phyloP scores from a whole-genome alignment of 2,113 vertebrate species.

The Galbula dea region DNA sequence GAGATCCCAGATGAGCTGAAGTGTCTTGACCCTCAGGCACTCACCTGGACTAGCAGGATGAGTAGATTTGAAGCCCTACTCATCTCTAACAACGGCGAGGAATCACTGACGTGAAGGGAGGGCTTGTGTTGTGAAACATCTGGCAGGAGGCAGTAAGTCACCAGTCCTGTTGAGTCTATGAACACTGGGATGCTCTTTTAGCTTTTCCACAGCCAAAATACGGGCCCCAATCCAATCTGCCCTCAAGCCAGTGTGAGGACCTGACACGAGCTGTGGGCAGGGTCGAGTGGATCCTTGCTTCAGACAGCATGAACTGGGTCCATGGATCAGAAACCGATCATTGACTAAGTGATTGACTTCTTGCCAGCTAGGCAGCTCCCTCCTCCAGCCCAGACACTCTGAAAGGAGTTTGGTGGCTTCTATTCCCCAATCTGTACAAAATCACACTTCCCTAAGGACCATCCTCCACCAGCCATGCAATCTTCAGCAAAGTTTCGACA shows the following conservation, averaged over 20 bases:
- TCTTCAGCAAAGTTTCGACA: not conserved
- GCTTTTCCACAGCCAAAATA: not conserved
- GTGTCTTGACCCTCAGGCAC: not conserved
- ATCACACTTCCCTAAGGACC: not conserved
- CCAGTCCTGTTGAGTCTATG: not conserved
- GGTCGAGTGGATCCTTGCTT: not conserved
- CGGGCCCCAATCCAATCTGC: not conserved
- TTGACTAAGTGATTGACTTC: not conserved
- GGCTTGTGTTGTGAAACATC: not conserved
- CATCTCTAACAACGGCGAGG: accelerated
- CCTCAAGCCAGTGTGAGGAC: not conserved
- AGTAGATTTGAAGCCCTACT: not conserved
- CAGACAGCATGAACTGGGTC: not conserved
- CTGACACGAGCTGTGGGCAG: not conserved
- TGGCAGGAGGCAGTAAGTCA: not conserved
- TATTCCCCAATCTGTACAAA: not conserved
- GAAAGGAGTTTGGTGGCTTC: not conserved
- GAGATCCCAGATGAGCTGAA: not conserved
- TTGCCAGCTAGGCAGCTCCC: not conserved
- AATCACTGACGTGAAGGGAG: accelerated
- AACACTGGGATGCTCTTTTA: not conserved
- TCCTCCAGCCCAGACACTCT: not conserved
- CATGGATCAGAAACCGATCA: not conserved
- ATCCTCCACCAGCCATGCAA: not conserved
- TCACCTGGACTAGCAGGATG: not conserved